Evolutionary conservation across 2,888 invertebrate species (phyloP), one percentile per base, ranked within the genome.

Genomic region (Dryadula phaetusa): DNA sequence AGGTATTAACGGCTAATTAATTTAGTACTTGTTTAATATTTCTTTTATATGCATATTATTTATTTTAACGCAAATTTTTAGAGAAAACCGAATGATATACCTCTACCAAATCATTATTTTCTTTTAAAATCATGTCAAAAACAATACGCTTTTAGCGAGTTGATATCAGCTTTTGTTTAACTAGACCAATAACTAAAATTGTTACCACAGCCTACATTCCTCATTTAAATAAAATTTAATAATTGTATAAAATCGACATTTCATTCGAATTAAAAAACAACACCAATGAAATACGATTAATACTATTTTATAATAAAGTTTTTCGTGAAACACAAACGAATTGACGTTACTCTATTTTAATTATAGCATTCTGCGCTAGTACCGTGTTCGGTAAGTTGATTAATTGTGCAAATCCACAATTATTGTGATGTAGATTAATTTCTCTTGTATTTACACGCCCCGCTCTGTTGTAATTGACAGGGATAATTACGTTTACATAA

Each of bases 391-490:
- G 22, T 42, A 28, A 47, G 22, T 47, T 44, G 32, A 69, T 66
- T 62, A 60, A 63, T 62, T 44, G 58, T 44, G 37, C 14, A 49
- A 52, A 58, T 44, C 44, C 37, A 44, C 46, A 58, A 60, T 46
- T 46, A 56, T 64, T 40, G 8, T 40, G 28, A 14, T 49, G 18
- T 32, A 49, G 37, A 64, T 58, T 58, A 60, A 58, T 65, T 44
- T 56, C 62, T 49, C 52, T 58, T 62, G 46, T 53, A 14, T 47
- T 20, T 37, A 54, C 37, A 25, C 25, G 37, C 18, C n/a, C 22
- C 44, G 62, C 54, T 49, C 47, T 42, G 28, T 56, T 62, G 66
- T 69, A 53, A 66, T 53, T 62, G 66, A 66, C 65, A 52, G 52
- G 18, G 14, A 4, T 69, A 58, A 69, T 62, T 58, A 42, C 18